Conservation (phyloP, 2,113 vertebrate species). For the Laterallus jamaicensis region DNA sequence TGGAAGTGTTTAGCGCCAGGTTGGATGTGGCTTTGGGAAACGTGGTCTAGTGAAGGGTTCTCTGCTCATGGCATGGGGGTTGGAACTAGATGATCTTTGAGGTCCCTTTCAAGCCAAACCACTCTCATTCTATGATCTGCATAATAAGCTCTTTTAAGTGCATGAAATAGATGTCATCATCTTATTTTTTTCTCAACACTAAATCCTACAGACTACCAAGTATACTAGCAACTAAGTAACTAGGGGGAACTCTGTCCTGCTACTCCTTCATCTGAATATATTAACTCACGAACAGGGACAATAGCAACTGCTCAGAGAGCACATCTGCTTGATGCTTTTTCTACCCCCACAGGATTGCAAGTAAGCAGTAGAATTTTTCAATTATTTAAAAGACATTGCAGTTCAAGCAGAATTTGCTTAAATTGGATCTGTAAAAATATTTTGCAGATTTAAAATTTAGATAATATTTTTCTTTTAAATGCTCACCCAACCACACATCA, state of each 20-base stretch:
- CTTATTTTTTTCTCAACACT: not conserved
- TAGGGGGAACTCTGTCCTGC: not conserved
- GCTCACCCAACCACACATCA: not conserved
- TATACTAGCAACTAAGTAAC: not conserved
- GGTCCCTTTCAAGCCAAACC: no score
- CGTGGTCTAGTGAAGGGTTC: no score
- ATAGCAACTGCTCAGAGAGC: not conserved
- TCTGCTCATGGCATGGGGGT: no score
- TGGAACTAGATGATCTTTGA: no score
- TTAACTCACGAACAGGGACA: not conserved
- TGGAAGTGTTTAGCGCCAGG: no score
- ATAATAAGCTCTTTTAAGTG: not conserved
- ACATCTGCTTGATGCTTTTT: not conserved
- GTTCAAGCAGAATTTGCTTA: not conserved
- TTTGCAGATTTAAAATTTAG: not conserved
- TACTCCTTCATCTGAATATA: not conserved
- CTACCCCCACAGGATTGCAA: not conserved
- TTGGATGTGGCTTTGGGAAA: no score
- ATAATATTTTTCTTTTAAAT: not conserved
- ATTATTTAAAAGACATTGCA: not conserved
- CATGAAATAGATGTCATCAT: not conserved
- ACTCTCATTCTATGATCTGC: no score
- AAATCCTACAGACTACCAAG: not conserved
- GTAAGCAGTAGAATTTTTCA: not conserved
- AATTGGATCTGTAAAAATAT: not conserved